A percentile compares a stretch with the other conserved stretches of the same genome.
Conservation (phyloP, 2,888 invertebrate genomes). For the Cremastinae sp. region DNA sequence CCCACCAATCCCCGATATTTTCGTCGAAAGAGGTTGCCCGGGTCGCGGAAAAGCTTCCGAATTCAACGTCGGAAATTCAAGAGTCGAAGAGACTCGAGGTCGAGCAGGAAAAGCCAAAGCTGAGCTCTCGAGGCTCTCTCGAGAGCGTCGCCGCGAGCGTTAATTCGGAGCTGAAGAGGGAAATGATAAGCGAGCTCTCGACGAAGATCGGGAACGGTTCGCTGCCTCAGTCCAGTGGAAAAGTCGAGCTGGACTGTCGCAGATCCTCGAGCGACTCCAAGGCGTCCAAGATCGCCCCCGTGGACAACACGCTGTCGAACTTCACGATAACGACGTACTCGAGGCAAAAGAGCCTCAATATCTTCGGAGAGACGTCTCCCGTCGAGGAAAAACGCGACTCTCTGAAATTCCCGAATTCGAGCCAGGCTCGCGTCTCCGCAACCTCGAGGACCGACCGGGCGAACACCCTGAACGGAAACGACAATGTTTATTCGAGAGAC, state of each 20-base stretch:
- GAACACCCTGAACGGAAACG: slow-evolving; percentile 13
- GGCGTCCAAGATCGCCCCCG: slow-evolving; percentile 72
- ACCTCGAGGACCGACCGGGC: slow-evolving; percentile 20
- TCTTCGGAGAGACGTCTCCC: slow-evolving; percentile 70
- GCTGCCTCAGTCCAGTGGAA: slow-evolving; percentile 53
- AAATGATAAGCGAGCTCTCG: slow-evolving; percentile 73
- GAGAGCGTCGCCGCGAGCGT: slow-evolving; percentile 46
- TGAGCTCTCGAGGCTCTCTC: slow-evolving; percentile 15
- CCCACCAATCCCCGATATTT: too few species aligned
- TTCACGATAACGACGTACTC: slow-evolving; percentile 78
- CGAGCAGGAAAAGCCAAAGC: slow-evolving; percentile 30
- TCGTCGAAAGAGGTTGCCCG: not conserved
- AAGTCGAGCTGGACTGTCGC: slow-evolving; percentile 58
- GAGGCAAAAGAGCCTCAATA: slow-evolving; percentile 73
- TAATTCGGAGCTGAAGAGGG: slow-evolving; percentile 66
- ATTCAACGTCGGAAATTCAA: not conserved
- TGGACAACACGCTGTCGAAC: slow-evolving; percentile 76
- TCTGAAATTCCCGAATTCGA: slow-evolving; percentile 40
- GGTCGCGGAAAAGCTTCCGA: not conserved
- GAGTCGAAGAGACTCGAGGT: not conserved
- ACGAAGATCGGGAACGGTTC: slow-evolving; percentile 70
- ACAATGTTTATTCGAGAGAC: slow-evolving; percentile 11
- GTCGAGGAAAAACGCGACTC: slow-evolving; percentile 48
- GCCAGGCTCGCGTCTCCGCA: slow-evolving; percentile 64
- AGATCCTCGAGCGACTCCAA: slow-evolving; percentile 53